Percentiles rank a stretch among this genome's conserved stretches.
Conservation (phyloP, 2,888 invertebrate species). For the Lasioglossum figueresi region DNA sequence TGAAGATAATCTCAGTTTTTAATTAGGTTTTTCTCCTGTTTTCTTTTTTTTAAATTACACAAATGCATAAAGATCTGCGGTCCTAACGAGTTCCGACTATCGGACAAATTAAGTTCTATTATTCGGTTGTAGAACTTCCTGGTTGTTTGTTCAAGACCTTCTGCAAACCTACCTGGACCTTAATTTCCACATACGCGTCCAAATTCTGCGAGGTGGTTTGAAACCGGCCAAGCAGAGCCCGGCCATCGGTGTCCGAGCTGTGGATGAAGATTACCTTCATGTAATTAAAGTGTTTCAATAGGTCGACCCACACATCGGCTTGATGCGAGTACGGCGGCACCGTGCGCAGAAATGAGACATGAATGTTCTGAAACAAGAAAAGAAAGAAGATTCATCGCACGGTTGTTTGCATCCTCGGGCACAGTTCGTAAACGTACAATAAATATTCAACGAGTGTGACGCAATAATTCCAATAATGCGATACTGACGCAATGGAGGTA, state of each 20-base stretch:
- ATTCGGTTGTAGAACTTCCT: background rate
- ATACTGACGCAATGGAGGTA: constrained; percentile 32
- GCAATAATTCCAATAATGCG: constrained; percentile 40
- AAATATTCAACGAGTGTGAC: constrained; percentile 5
- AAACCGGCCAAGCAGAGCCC: constrained; percentile 95
- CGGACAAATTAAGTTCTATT: too few species aligned
- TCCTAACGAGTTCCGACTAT: too few species aligned
- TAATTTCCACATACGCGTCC: constrained; percentile 96
- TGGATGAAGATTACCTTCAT: constrained; percentile 97
- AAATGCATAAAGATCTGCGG: too few species aligned
- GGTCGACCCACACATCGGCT: constrained; percentile 98
- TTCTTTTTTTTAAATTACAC: too few species aligned
- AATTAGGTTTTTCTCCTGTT: too few species aligned
- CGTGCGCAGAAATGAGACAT: constrained; percentile 97
- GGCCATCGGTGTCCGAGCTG: constrained; percentile 97
- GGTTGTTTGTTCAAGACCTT: background rate
- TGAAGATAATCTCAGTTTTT: background rate
- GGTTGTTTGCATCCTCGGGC: background rate
- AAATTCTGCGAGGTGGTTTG: constrained; percentile 96
- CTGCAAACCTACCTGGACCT: constrained; percentile 87
- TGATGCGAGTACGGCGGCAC: constrained; percentile 99
- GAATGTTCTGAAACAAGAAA: constrained; percentile 92
- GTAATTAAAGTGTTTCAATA: constrained; percentile 95
- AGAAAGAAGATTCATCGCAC: background rate
- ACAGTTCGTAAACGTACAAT: background rate